A percentile compares a stretch with the other conserved stretches of the same genome.
phyloP scores from a whole-genome alignment of 2,888 invertebrate genomes.

The Trichacis sp. region DNA sequence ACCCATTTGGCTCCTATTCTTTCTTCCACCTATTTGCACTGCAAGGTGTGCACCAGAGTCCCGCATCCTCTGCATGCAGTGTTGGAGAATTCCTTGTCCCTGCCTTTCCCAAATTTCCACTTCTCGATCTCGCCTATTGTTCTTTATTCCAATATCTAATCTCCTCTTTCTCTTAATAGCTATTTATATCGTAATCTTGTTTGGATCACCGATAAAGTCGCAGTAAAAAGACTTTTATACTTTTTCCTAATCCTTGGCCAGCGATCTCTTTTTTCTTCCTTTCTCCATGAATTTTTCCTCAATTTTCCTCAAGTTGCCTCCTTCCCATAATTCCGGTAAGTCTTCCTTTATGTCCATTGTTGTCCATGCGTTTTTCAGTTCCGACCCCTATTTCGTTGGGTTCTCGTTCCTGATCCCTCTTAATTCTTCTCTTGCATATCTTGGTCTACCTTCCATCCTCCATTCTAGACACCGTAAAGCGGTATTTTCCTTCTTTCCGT shows the following conservation, averaged over 20 bases:
- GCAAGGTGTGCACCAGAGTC: not conserved
- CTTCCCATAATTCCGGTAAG: too few species aligned
- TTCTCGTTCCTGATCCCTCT: too few species aligned
- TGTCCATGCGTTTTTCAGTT: too few species aligned
- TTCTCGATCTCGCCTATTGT: slow-evolving; percentile 12
- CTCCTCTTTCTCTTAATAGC: not conserved
- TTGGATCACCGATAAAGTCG: not conserved
- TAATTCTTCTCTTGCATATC: slow-evolving; percentile 11
- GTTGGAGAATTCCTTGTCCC: slow-evolving; percentile 9
- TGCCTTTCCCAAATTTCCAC: slow-evolving; percentile 3
- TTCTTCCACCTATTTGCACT: not conserved
- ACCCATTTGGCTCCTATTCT: too few species aligned
- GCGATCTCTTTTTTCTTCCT: not conserved
- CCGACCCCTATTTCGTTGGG: too few species aligned
- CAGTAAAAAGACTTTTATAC: slow-evolving; percentile 2
- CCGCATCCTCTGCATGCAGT: not conserved
- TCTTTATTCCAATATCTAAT: not conserved
- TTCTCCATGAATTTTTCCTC: too few species aligned
- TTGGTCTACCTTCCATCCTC: slow-evolving; percentile 6
- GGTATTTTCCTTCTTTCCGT: not conserved
- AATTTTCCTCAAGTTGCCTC: too few species aligned
- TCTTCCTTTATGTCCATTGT: too few species aligned
- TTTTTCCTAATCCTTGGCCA: slow-evolving; percentile 7
- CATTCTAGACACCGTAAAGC: not conserved
- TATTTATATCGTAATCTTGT: not conserved